Evolutionary conservation across 2,888 invertebrate genomes (phyloP), one percentile per base, ranked within the genome.

Genomic region (Molanna angustata): DNA sequence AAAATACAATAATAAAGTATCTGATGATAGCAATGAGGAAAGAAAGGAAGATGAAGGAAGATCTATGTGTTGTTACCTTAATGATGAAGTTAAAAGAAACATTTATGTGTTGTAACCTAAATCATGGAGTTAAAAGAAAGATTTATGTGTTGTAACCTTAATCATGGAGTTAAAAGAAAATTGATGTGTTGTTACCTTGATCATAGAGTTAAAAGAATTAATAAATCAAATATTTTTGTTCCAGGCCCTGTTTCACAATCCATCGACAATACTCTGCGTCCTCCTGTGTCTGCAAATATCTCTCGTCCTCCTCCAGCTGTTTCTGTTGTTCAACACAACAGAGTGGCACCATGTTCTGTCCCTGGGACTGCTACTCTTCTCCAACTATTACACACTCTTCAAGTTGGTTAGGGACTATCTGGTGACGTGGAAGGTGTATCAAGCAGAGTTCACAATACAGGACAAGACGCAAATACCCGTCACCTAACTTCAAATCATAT

Each of bases 261-360:
- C 96, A 13, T 85, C 91, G 9, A 76, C 81, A 57, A 76, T 92
- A 44, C 79, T 91, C 43, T 86, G 88, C 64, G 75, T 85, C 41
- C 72, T 93, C 46, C 78, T 94, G 19, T 80, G 83, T 14, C 69
- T 92, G 14, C 89, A 90, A 63, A 69, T 85, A 2, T 71, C 80
- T 1, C 71, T 90, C 19, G 84, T 96, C 41, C 68, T 86, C 1
- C 78, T 88, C 41, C 91, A 95, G 70, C 76, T 97, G 53, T 80
- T 86, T 47, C 76, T 93, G 22, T 73, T 97, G 9, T 80, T 90
- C 62, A 82, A 88, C 59, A 86, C 88, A 13, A 80, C 84, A 32
- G 89, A 94, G 62, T 98, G 97, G 97, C 91, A 95, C 73, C 89
- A 93, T 67, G 84, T 94, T 55, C 69, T 96, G 41, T 90, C 95